Base-by-base conservation (phyloP, 2,113 vertebrate genomes). In the Microcebus jonahi region DNA sequence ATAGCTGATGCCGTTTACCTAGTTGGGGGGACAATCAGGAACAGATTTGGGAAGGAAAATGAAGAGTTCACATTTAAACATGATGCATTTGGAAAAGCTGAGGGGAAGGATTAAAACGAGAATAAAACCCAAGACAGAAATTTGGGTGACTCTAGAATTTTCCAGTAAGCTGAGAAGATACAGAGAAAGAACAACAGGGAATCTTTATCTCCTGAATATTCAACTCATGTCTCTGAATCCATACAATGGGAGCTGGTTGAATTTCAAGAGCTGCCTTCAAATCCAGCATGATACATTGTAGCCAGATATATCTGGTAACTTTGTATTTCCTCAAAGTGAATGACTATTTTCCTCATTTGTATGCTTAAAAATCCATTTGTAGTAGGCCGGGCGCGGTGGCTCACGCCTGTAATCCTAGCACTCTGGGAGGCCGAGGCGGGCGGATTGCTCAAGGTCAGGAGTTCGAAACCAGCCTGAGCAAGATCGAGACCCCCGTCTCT, bases 111-210 rank as follows among this genome's bases (percentile, higher is more conserved):
- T 76, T 83, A 88, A 29, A 82, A 94, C 17, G 4, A 88, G 70
- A 86, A 92, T 42, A 88, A 96, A 73, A 83, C 63, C 61, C 65
- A 73, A 34, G 73, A 55, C 23, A 86, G 77, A 88, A 73, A 7
- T n/a, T 79, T 85, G 21, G 8, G 23, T 79, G 36, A 73, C 29
- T 53, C 50, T 25, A 21, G 25, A 45, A 67, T 92, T 95, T 93
- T 59, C 77, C 27, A 5, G 36, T 71, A 65, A 18, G n/a, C 82
- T 50, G 18, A 85, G 67, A 88, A 85, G 61, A 71, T 14, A 10
- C 55, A 25, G 11, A 61, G 31, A 73, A 96, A 59, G 80, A 85
- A 59, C 15, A 57, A 20, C 9, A 45, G 57, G 25, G 57, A 77
- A 57, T 65, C 50, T 71, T 75, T 88, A 85, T 91, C 89, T 93